A percentile compares a stretch with the other conserved stretches of the same genome.
These are phyloP conservation scores for Drosophila malerkotliana DNA, from an alignment of 1,140 invertebrate genomes.

Conservation along the genomic window DNA sequence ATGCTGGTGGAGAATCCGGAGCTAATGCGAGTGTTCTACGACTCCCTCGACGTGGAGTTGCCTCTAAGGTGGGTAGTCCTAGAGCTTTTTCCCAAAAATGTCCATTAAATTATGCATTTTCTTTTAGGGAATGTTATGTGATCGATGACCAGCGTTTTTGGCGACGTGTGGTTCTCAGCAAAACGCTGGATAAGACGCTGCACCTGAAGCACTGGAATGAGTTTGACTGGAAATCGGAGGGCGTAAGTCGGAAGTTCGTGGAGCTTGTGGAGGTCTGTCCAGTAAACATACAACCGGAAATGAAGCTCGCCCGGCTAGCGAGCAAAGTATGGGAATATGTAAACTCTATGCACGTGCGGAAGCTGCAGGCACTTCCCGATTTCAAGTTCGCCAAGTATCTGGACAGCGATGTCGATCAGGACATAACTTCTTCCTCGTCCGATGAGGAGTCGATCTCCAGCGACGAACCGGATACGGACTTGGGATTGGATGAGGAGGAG, in stretches of 20 bases:
- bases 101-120: background rate
- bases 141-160: constrained; percentile 46
- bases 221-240: constrained; percentile 56
- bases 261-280: constrained; percentile 47
- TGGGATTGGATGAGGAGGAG: constrained; percentile 5
- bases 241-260: constrained; percentile 58
- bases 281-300: constrained; percentile 15
- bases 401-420: constrained; percentile 17
- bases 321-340: constrained; percentile 29
- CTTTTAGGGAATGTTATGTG: constrained; percentile 31
- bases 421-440: constrained; percentile 29
- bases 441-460: constrained; percentile 44
- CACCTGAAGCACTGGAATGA: constrained; percentile 33
- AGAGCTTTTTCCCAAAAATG: background rate
- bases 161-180: constrained; percentile 52
- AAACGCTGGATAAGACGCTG: constrained; percentile 33
- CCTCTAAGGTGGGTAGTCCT: constrained; percentile 25
- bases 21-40: constrained; percentile 41
- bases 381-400: constrained; percentile 26
- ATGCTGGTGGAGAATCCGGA: constrained; percentile 12
- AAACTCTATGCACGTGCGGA: constrained; percentile 39
- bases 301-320: constrained; percentile 30
- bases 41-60: constrained; percentile 48
- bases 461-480: constrained; percentile 30
- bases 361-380: constrained; percentile 42